Base-by-base conservation (phyloP, 1,140 invertebrate genomes). In the Ips typographus region DNA sequence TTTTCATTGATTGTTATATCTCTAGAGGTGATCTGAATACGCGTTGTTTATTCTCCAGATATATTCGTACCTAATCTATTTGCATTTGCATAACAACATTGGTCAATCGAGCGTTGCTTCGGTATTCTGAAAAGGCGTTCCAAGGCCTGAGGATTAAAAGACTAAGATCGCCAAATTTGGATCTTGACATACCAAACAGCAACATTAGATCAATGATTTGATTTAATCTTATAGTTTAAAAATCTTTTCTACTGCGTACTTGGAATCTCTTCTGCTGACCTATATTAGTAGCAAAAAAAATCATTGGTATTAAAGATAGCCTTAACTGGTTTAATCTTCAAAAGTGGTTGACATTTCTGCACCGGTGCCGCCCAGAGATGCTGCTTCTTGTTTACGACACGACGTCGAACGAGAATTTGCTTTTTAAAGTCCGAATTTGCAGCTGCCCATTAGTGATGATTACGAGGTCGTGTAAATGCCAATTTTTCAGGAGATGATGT, bases 1-100 rank as follows among this genome's bases (percentile, higher is more conserved):
- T 70, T 70, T 70, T 70, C 68, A 70, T 70, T 70, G 68, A 70
- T 70, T 70, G 68, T 63, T 64, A 68, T 70, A 70, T 70, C 68
- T 70, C 52, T 70, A 51, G 61, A 70, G 60, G 60, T 64, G 44
- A 70, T 70, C 68, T 64, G 53, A 70, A 70, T 64, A 70, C 59
- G 43, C 60, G 60, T 70, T 59, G 68, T 64, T 70, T 64, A 59
- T 68, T 62, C 66, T 68, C n/a, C 38, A 37, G 39, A 42, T 60
- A 56, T 68, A 61, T 68, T 68, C 62, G 57, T 68, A 62, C 47
- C 62, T 59, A 53, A 55, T 68, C 51, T 60, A 59, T 52, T 56
- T 43, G 5, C 22, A 68, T 68, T 68, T 68, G 66, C 66, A 68
- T 68, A 68, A 68, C 22, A 22, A 36, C 62, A 62, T 68, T 68